Conservation (phyloP, 2,113 vertebrate species). For the Rhadina sibilatrix region DNA sequence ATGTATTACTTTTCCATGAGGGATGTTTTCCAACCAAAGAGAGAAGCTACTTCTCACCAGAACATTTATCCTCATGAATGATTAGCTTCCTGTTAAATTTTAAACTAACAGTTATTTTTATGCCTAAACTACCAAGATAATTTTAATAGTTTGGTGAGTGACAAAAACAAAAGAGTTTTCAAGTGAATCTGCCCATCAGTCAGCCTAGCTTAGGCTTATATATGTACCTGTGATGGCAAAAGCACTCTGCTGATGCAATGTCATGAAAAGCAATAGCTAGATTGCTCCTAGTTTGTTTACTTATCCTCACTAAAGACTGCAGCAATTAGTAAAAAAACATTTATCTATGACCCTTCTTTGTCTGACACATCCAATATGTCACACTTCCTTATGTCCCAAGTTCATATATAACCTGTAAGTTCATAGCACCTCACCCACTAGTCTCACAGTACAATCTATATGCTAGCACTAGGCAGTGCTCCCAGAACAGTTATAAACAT, state of each 20-base stretch:
- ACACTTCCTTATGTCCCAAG: not conserved
- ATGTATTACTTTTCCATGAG: not conserved
- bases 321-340: not conserved
- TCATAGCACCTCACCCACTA: not conserved
- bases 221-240: not conserved
- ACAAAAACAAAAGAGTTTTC: not conserved
- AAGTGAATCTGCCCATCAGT: not conserved
- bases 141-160: not conserved
- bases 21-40: not conserved
- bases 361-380: not conserved
- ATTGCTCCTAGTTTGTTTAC: not conserved
- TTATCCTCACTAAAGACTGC: not conserved
- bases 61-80: not conserved
- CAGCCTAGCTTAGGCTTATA: not conserved
- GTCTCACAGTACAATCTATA: not conserved
- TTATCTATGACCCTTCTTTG: not conserved
- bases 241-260: not conserved
- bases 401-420: not conserved
- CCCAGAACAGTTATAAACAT: not conserved
- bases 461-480: not conserved
- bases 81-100: not conserved
- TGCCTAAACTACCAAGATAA: not conserved
- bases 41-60: not conserved
- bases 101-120: not conserved
- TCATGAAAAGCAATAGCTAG: not conserved